Conservation (phyloP, 2,797 vertebrate species). For the Ptychadena robeensis region DNA sequence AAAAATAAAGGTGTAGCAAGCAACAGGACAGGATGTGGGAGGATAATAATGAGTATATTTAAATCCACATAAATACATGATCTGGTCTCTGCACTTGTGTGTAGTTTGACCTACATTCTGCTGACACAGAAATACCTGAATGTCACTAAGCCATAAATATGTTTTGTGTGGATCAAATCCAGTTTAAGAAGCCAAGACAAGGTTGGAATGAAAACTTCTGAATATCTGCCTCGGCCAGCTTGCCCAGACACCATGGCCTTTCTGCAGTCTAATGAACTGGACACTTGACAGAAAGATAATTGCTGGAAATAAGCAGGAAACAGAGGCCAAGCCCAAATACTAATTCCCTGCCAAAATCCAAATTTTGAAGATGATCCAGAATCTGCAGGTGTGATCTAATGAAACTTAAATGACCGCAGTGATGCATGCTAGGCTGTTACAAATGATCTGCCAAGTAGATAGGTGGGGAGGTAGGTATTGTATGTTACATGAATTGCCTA, state of each 20-base stretch:
- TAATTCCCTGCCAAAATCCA: slow-evolving; percentile 62
- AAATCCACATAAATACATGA: not conserved
- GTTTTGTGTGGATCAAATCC: slow-evolving; percentile 4
- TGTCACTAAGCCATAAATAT: not conserved
- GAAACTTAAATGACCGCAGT: slow-evolving; percentile 45
- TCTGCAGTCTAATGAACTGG: slow-evolving; percentile 34
- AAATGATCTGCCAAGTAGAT: not conserved
- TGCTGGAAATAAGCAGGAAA: slow-evolving; percentile 66
- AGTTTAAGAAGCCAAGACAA: not conserved
- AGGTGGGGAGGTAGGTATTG: too few species aligned
- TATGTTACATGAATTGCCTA: not conserved
- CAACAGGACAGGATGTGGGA: too few species aligned
- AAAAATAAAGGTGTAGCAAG: too few species aligned
- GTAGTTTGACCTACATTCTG: not conserved
- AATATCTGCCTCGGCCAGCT: slow-evolving; percentile 15
- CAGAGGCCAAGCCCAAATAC: slow-evolving; percentile 62
- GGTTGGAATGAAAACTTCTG: not conserved
- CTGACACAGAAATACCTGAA: not conserved
- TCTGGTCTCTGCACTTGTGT: not conserved
- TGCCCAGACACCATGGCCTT: slow-evolving; percentile 26
- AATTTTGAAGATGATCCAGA: slow-evolving; percentile 65
- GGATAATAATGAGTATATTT: not conserved
- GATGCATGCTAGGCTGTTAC: not conserved
- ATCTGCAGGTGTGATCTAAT: slow-evolving; percentile 70
- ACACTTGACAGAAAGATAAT: slow-evolving; percentile 65